Evolutionary conservation across 2,888 invertebrate genomes (phyloP), one percentile per base, ranked within the genome.

Genomic region (Torymus auratus): DNA sequence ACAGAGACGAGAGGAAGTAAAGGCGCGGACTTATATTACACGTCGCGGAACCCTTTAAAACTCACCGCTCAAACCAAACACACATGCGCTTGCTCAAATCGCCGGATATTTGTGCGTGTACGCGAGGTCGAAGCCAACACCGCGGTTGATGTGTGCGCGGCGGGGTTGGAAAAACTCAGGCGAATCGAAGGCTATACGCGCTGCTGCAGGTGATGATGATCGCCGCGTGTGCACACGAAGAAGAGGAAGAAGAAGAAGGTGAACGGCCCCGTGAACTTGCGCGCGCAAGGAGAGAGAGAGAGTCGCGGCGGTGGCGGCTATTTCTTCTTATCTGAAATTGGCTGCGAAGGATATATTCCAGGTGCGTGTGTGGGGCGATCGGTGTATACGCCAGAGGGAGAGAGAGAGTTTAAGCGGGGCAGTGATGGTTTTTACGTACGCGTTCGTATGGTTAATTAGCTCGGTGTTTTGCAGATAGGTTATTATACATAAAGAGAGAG

Each of bases 231-330:
- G 3, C 28, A 28, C 28, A 28, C 28, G 28, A 28, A 28, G 28
- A 28, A 28, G 2, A 28, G 3, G 28, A 28, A 4, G 28, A 28
- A 28, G 28, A 28, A 28, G 28, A 67, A 67, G 78, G 72, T 78
- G 72, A 78, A 78, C 68, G 78, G 68, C 78, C 78, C 68, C 68
- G 78, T 78, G 78, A 78, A 78, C 78, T 78, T 62, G 67, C 60
- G 11, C 23, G 13, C 13, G 53, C 50, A 56, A 23, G 10, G 41
- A 28, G 28, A 28, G 28, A 28, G 28, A 28, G 28, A 28, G 28
- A 28, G 15, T 53, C 2, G n/a, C 28, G 7, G 14, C 15, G 41
- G 50, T 1, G 12, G 7, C n/a, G 50, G 55, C 62, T 62, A 62
- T 72, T 71, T 71, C 55, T 77, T 64, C 70, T 71, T 77, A 77